Conservation (phyloP, 2,113 vertebrate genomes). For the Carassius gibelio region DNA sequence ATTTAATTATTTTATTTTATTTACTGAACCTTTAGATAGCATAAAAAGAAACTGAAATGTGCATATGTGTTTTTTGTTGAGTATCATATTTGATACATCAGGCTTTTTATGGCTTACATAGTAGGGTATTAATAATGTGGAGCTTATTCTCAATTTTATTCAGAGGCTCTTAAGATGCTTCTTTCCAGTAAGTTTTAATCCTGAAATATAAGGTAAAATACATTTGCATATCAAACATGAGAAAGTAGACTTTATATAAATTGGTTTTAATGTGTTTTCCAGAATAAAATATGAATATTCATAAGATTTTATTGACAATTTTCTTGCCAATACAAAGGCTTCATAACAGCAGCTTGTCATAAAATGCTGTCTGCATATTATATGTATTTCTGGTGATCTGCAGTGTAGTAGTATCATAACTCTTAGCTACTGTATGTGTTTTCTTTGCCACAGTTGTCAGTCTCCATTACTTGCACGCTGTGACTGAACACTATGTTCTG, state of each 20-base stretch:
- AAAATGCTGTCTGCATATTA: too few species aligned
- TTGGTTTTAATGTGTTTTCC: not conserved
- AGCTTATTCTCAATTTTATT: not conserved
- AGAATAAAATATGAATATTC: not conserved
- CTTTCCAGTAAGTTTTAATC: too few species aligned
- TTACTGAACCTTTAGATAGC: too few species aligned
- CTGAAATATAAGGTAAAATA: not conserved
- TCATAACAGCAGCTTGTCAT: too few species aligned
- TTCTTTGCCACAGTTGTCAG: conserved; percentile 12
- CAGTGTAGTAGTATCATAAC: not conserved
- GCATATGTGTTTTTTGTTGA: too few species aligned
- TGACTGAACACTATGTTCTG: not conserved
- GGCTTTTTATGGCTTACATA: too few species aligned
- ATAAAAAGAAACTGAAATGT: too few species aligned
- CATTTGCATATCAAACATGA: not conserved
- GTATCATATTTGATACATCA: too few species aligned
- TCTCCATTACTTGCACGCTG: not conserved
- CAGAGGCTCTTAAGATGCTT: not conserved
- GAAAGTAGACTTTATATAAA: not conserved
- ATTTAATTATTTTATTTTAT: too few species aligned
- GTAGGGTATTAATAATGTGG: too few species aligned
- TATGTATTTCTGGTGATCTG: not conserved
- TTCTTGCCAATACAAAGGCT: too few species aligned
- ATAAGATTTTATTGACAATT: too few species aligned
- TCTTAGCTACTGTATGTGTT: conserved; percentile 5